Percentiles rank a stretch among this genome's conserved stretches.
These are phyloP conservation scores for Drosophila navojoa DNA, from an alignment of 1,140 invertebrate species.

Conservation along the genomic window DNA sequence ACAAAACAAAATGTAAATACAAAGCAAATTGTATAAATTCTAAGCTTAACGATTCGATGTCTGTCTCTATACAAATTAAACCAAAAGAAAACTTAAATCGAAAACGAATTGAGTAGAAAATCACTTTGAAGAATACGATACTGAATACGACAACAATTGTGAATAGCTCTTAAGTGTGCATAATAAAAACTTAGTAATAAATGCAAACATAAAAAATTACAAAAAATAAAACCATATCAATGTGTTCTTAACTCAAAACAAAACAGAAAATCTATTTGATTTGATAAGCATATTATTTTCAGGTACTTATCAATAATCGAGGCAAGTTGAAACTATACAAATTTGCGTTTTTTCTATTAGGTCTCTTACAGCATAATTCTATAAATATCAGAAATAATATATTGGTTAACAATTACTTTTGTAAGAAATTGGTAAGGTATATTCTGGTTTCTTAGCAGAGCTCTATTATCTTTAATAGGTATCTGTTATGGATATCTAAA, in stretches of 20 bases:
- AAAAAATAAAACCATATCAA: conserved; percentile 33
- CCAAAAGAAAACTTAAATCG: neutral
- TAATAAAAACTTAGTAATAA: conserved; percentile 71
- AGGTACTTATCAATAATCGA: neutral
- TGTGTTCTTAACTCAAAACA: conserved; percentile 6
- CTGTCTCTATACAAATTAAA: conserved; percentile 43
- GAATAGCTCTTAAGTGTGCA: conserved; percentile 75
- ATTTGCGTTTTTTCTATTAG: too few species aligned
- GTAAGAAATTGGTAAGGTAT: too few species aligned
- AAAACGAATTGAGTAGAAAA: neutral
- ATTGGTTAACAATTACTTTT: too few species aligned
- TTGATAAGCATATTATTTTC: neutral
- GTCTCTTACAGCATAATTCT: too few species aligned
- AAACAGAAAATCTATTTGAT: neutral
- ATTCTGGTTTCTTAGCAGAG: too few species aligned
- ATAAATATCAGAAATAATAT: too few species aligned
- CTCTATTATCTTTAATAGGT: too few species aligned
- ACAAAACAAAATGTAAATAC: conserved; percentile 40
- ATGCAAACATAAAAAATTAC: conserved; percentile 27
- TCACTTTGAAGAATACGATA: conserved; percentile 41
- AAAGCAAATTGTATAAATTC: conserved; percentile 55
- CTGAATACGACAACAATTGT: conserved; percentile 65
- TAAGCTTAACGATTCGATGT: conserved; percentile 56
- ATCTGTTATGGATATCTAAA: too few species aligned
- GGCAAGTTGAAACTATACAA: too few species aligned